A percentile compares a stretch with the other conserved stretches of the same genome.
These are phyloP conservation scores for Syritta pipiens DNA, from an alignment of 2,888 invertebrate species.

Conservation along the genomic window DNA sequence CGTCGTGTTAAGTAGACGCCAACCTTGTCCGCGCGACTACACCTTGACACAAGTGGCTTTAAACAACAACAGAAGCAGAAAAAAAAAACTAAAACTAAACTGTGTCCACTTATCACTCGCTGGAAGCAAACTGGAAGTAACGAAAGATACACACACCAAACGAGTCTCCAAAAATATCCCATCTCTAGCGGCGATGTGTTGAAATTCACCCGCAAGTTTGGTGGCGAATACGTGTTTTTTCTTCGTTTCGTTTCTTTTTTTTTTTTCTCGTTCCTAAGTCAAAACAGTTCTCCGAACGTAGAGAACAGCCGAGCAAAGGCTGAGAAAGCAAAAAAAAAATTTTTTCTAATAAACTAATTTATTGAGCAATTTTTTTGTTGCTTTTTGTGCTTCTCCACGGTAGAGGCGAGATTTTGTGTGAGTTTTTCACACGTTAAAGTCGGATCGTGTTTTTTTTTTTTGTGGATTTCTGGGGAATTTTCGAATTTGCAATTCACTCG, in stretches of 20 bases:
- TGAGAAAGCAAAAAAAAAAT: slow-evolving; percentile 25
- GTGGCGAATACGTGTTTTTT: slow-evolving; percentile 66
- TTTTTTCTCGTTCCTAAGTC: slow-evolving; percentile 31
- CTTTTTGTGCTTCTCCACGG: slow-evolving; percentile 7
- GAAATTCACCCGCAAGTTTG: slow-evolving; percentile 51
- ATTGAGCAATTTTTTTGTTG: slow-evolving; percentile 41
- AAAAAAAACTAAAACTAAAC: slow-evolving; percentile 18
- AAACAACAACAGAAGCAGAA: slow-evolving; percentile 4
- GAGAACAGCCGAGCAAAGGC: no score
- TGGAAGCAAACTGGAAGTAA: not conserved
- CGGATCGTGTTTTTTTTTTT: no score
- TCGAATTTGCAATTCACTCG: slow-evolving; percentile 46
- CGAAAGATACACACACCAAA: not conserved
- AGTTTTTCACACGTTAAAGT: slow-evolving; percentile 22
- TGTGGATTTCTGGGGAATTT: slow-evolving; percentile 1
- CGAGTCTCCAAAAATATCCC: no score
- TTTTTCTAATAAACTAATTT: slow-evolving; percentile 50
- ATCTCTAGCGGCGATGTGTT: slow-evolving; percentile 49
- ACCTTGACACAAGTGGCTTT: slow-evolving; percentile 28
- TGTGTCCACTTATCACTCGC: no score
- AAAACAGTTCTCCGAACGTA: no score
- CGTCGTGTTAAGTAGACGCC: not conserved
- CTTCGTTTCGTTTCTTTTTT: no score
- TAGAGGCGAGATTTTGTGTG: slow-evolving; percentile 46
- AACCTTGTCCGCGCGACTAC: slow-evolving; percentile 42